Conservation (phyloP, 2,888 invertebrate genomes). For the Meloe dianella region DNA sequence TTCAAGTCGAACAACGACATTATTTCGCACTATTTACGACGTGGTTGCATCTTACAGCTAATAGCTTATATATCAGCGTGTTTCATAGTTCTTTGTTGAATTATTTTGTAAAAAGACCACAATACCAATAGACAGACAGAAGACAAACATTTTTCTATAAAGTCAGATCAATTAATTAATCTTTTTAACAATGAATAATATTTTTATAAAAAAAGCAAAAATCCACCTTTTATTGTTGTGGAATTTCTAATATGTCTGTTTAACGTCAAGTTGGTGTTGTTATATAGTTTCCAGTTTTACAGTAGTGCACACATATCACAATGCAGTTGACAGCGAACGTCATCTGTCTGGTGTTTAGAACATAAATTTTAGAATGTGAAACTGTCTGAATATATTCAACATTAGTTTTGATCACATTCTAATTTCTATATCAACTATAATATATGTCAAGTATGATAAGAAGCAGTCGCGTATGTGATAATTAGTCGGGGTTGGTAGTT, state of each 20-base stretch:
- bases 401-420: constrained; percentile 46
- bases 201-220: neutral
- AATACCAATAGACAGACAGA: too few species aligned
- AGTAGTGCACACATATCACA: constrained; percentile 28
- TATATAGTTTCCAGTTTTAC: constrained; percentile 12
- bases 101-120: constrained; percentile 38
- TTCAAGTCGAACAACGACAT: constrained; percentile 38
- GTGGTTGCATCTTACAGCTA: constrained; percentile 44
- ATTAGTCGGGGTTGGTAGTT: constrained; percentile 55
- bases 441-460: constrained; percentile 60
- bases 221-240: neutral
- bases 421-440: constrained; percentile 45
- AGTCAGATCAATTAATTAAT: neutral
- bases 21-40: constrained; percentile 45
- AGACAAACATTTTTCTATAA: too few species aligned
- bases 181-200: neutral
- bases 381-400: constrained; percentile 31
- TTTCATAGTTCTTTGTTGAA: constrained; percentile 44
- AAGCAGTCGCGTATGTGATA: constrained; percentile 60
- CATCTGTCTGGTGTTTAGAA: constrained; percentile 49
- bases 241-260: neutral
- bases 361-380: constrained; percentile 40
- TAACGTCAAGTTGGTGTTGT: neutral
- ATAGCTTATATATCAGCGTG: constrained; percentile 47
- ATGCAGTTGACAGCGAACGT: constrained; percentile 54